phyloP scores from a whole-genome alignment of 2,888 invertebrate species.

The Euspilapteryx auroguttella region DNA sequence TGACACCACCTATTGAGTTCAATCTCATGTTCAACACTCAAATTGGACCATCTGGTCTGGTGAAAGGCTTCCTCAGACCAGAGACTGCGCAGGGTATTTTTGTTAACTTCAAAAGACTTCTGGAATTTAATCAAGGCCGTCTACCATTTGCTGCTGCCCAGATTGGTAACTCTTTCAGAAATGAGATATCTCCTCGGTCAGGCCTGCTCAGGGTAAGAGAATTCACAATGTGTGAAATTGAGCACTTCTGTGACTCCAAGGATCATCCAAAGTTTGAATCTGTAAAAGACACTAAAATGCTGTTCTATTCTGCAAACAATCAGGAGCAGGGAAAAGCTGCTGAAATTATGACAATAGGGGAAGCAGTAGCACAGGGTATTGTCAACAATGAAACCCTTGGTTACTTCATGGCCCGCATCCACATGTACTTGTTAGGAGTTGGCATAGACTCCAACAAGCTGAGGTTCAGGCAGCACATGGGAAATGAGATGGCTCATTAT shows the following conservation, averaged over 20 bases:
- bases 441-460: constrained; percentile 86
- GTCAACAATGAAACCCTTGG: constrained; percentile 97
- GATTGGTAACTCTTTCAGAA: constrained; percentile 97
- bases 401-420: constrained; percentile 96
- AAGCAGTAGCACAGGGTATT: constrained; percentile 83
- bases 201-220: constrained; percentile 95
- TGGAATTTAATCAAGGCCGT: constrained; percentile 96
- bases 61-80: constrained; percentile 94
- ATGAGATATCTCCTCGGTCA: constrained; percentile 98
- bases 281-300: constrained; percentile 74
- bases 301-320: constrained; percentile 92
- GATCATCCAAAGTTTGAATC: constrained; percentile 86
- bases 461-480: constrained; percentile 97
- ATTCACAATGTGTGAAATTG: constrained; percentile 99
- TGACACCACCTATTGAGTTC: constrained; percentile 95
- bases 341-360: constrained; percentile 74
- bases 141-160: constrained; percentile 98
- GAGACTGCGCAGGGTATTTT: constrained; percentile 99
- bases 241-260: constrained; percentile 99
- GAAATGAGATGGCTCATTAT: constrained; percentile 99
- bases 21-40: constrained; percentile 99
- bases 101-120: constrained; percentile 96
- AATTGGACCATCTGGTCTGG: constrained; percentile 94
- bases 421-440: constrained; percentile 82
- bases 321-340: constrained; percentile 97